Evolutionary conservation across 92 coral and sea anemone species (phyloP).

Genomic region (Ricordea florida): DNA sequence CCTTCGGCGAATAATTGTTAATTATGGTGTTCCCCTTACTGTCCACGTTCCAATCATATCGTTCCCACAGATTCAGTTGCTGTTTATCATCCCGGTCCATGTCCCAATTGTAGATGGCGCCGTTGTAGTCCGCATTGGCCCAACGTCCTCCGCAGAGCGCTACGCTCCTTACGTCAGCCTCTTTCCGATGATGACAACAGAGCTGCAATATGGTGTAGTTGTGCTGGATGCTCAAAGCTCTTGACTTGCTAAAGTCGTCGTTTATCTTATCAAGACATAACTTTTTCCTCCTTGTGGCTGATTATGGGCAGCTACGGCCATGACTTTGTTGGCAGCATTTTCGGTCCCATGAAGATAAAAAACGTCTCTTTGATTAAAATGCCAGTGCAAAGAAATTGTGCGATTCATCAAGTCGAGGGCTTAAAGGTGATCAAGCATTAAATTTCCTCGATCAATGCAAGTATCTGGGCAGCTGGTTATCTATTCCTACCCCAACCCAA

Average conservation of each 20-base stretch:
- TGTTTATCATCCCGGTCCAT: constrained; percentile 33
- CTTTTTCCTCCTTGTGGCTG: no score
- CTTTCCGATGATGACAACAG: neutral
- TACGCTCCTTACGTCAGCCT: constrained; percentile 46
- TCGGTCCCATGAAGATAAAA: no score
- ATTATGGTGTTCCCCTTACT: no score
- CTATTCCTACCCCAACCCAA: no score
- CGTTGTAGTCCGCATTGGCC: constrained; percentile 63
- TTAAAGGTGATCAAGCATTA: no score
- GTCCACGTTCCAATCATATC: constrained; percentile 20
- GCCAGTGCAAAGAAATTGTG: no score
- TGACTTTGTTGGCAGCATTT: constrained; percentile 16
- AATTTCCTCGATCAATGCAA: no score
- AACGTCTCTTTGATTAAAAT: no score
- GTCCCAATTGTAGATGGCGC: constrained; percentile 25
- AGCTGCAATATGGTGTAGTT: constrained; percentile 42
- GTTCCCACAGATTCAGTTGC: neutral
- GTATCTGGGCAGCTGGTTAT: no score
- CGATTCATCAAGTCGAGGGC: no score
- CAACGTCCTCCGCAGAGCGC: constrained; percentile 61
- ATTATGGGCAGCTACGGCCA: constrained; percentile 49
- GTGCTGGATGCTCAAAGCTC: constrained; percentile 42
- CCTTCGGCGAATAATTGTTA: no score
- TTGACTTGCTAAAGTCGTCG: constrained; percentile 28
- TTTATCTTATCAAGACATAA: no score